These are phyloP conservation scores for Ricordea florida DNA, from an alignment of 92 coral and sea anemone genomes.

Conservation along the genomic window DNA sequence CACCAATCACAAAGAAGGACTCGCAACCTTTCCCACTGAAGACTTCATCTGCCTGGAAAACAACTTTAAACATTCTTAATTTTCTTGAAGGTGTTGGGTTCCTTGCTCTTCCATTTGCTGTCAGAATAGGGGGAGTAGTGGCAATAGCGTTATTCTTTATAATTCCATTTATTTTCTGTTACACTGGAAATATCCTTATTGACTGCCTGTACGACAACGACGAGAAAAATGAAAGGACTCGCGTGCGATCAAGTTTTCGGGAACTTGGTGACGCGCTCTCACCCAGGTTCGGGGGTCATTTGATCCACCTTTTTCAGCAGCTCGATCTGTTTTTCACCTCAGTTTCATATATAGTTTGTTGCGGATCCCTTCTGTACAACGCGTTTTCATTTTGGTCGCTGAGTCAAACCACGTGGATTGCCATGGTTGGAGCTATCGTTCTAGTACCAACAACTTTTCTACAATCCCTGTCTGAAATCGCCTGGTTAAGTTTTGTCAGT, in stretches of 20 bases:
- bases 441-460: slow-evolving; percentile 51
- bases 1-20: no score
- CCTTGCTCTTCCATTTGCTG: slow-evolving; percentile 45
- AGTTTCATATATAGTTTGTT: slow-evolving; percentile 28
- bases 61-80: slow-evolving; percentile 37
- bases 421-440: slow-evolving; percentile 9
- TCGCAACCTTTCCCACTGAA: not conserved
- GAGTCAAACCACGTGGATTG: slow-evolving; percentile 20
- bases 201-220: slow-evolving; percentile 34
- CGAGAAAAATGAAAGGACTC: slow-evolving; percentile 6
- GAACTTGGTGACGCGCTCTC: slow-evolving; percentile 40
- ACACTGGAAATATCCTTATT: slow-evolving; percentile 35
- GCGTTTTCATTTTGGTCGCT: slow-evolving; percentile 14
- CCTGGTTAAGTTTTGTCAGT: slow-evolving; percentile 1
- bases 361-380: slow-evolving; percentile 42
- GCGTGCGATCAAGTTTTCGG: slow-evolving; percentile 36
- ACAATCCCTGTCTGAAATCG: not conserved
- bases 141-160: slow-evolving; percentile 27
- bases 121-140: slow-evolving; percentile 40
- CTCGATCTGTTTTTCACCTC: not conserved
- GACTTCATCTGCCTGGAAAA: slow-evolving; percentile 13
- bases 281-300: slow-evolving; percentile 35
- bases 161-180: slow-evolving; percentile 20
- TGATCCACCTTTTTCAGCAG: not conserved
- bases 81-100: slow-evolving; percentile 33